Percentiles rank a stretch among this genome's conserved stretches.
phyloP scores from a whole-genome alignment of 1,140 invertebrate genomes.

The Drosophila albomicans region DNA sequence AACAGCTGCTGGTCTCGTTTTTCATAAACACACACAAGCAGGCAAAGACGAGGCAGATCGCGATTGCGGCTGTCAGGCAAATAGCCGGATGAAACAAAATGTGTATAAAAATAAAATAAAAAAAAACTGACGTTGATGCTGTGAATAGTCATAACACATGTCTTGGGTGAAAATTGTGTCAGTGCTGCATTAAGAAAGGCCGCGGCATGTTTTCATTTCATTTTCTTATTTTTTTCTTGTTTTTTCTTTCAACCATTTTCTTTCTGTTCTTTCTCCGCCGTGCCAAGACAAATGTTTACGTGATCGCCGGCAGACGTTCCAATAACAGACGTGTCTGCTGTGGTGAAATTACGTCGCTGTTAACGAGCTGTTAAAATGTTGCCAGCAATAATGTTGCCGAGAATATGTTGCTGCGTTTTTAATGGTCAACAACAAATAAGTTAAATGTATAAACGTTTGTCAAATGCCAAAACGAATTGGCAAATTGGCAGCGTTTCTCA shows the following conservation, averaged over 20 bases:
- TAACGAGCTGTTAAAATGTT: constrained; percentile 32
- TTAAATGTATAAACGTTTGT: not conserved
- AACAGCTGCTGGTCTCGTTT: constrained; percentile 74
- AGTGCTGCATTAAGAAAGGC: constrained; percentile 68
- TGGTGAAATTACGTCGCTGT: constrained; percentile 36
- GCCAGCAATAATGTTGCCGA: constrained; percentile 19
- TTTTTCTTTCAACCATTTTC: constrained; percentile 17
- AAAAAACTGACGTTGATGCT: constrained; percentile 17
- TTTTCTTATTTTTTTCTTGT: constrained; percentile 10
- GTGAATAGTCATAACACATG: constrained; percentile 52
- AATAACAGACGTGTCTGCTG: constrained; percentile 12
- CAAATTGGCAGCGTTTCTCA: constrained; percentile 31
- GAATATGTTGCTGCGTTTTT: constrained; percentile 10
- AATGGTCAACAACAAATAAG: not conserved
- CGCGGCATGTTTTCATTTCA: constrained; percentile 40
- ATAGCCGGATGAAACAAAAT: constrained; percentile 61
- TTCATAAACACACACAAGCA: constrained; percentile 38
- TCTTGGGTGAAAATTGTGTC: constrained; percentile 68
- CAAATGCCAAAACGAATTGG: constrained; percentile 19
- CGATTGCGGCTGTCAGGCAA: constrained; percentile 43
- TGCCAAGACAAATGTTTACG: constrained; percentile 37
- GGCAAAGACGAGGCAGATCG: constrained; percentile 15
- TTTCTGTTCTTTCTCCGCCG: not conserved
- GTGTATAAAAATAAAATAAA: constrained; percentile 74
- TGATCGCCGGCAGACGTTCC: constrained; percentile 30